These are phyloP conservation scores for Actinemys pallida DNA, from an alignment of 2,113 vertebrate species.

Conservation along the genomic window DNA sequence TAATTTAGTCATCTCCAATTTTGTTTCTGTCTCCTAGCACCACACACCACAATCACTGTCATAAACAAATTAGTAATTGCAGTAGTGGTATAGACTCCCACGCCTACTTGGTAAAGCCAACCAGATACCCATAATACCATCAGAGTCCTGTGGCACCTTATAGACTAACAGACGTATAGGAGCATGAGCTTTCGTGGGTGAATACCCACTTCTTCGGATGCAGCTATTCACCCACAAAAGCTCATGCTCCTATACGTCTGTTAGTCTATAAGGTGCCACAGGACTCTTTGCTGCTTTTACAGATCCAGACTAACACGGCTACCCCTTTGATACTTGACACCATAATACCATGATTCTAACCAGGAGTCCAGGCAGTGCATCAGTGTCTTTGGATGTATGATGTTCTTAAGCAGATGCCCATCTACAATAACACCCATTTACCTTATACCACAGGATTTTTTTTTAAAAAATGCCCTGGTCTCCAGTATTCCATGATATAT, in stretches of 20 bases:
- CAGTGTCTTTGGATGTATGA: background rate
- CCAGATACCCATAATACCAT: background rate
- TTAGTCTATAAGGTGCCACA: too few species aligned
- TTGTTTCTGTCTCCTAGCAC: background rate
- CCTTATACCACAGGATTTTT: background rate
- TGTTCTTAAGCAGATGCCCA: background rate
- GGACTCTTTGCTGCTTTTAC: too few species aligned
- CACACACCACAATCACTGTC: background rate
- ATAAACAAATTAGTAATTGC: background rate
- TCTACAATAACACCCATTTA: background rate
- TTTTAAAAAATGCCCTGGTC: too few species aligned
- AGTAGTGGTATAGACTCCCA: background rate
- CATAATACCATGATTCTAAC: background rate
- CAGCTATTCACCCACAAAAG: too few species aligned
- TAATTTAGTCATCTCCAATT: background rate
- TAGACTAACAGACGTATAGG: too few species aligned
- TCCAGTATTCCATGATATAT: background rate
- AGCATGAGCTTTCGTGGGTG: too few species aligned
- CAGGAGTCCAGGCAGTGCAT: background rate
- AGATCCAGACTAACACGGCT: too few species aligned
- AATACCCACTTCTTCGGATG: too few species aligned
- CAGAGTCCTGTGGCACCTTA: too few species aligned
- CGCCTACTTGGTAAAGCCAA: background rate
- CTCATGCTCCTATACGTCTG: too few species aligned
- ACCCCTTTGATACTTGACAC: too few species aligned